phyloP scores from a whole-genome alignment of 2,797 vertebrate genomes.

The Ctenochaetus hawaiiensis region DNA sequence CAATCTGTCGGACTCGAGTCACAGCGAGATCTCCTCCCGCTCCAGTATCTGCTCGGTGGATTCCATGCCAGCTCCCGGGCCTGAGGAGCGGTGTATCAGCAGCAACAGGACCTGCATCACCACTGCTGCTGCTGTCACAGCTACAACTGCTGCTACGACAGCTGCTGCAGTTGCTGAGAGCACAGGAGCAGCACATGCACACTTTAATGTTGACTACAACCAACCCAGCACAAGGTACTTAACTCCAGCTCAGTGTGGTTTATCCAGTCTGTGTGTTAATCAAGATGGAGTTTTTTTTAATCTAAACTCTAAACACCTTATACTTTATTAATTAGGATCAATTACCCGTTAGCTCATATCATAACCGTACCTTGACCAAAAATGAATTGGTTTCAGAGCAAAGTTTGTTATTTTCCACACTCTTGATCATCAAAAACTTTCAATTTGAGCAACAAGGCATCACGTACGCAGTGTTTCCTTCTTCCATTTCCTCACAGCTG shows the following conservation, averaged over 20 bases:
- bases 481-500: slow-evolving; percentile 42
- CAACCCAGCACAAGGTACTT: slow-evolving; percentile 89
- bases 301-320: background rate
- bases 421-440: background rate
- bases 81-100: slow-evolving; percentile 85
- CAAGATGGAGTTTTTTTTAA: background rate
- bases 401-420: background rate
- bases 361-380: too few species aligned
- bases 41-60: slow-evolving; percentile 96
- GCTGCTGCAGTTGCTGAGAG: slow-evolving; percentile 51
- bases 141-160: background rate
- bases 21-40: slow-evolving; percentile 96
- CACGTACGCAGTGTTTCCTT: slow-evolving; percentile 5
- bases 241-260: background rate
- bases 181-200: slow-evolving; percentile 61
- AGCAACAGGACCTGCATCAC: slow-evolving; percentile 76
- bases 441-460: background rate
- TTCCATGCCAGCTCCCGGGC: slow-evolving; percentile 85
- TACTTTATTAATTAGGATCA: background rate
- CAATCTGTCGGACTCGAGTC: slow-evolving; percentile 94
- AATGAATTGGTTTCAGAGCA: too few species aligned
- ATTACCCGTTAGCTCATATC: background rate
- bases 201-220: slow-evolving; percentile 77
- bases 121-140: slow-evolving; percentile 3
- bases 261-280: too few species aligned